Conservation (phyloP, 2,797 vertebrate genomes). For the Cephalopachus bancanus region DNA sequence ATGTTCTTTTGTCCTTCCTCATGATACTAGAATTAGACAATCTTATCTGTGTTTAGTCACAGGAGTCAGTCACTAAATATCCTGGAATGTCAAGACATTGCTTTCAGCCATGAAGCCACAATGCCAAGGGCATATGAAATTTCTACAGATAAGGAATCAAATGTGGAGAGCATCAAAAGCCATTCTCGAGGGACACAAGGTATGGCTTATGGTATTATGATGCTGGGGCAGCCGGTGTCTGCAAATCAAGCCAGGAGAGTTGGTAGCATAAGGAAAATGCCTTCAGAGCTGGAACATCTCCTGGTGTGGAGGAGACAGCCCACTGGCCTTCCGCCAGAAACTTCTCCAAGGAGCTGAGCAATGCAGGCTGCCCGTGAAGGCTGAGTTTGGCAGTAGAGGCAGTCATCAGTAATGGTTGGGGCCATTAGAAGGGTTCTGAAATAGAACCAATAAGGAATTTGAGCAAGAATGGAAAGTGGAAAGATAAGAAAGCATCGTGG, state of each 20-base stretch:
- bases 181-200: not conserved
- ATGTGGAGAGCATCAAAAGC: not conserved
- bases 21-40: not conserved
- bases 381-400: not conserved
- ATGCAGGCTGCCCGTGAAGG: not conserved
- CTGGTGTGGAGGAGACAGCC: not conserved
- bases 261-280: not conserved
- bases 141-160: not conserved
- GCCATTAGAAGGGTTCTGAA: not conserved
- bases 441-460: not conserved
- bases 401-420: not conserved
- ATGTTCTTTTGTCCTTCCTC: slow-evolving; percentile 1
- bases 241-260: not conserved
- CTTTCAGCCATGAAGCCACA: not conserved
- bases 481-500: not conserved
- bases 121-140: not conserved
- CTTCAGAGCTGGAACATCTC: not conserved
- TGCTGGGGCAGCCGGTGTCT: not conserved
- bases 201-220: not conserved
- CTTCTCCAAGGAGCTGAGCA: not conserved
- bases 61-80: not conserved
- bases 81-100: not conserved
- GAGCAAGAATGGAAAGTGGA: not conserved
- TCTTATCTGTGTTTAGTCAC: not conserved
- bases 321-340: not conserved